phyloP scores from a whole-genome alignment of 2,113 vertebrate genomes.

The Illadopsis cleaveri region DNA sequence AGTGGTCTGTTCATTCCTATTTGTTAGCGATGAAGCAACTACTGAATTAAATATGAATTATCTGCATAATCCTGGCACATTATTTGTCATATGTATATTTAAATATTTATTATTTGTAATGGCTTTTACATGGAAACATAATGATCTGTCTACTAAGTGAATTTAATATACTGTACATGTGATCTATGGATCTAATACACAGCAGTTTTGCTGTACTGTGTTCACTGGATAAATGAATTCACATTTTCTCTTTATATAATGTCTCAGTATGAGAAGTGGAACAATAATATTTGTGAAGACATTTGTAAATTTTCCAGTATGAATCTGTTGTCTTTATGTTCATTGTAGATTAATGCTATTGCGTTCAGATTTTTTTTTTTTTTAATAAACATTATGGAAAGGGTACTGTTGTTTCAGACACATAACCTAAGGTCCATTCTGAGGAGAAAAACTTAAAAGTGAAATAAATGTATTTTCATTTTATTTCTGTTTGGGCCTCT shows the following conservation, averaged over 20 bases:
- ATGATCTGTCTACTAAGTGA: background rate
- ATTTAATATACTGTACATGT: background rate
- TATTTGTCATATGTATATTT: conserved; percentile 3
- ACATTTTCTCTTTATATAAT: background rate
- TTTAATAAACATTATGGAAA: background rate
- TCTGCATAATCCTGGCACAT: background rate
- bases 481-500: background rate
- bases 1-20: background rate
- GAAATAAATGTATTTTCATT: background rate
- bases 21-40: background rate
- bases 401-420: background rate
- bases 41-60: conserved; percentile 40
- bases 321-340: background rate
- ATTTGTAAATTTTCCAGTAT: background rate
- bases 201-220: background rate
- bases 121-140: background rate
- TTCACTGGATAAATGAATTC: background rate
- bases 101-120: conserved; percentile 47
- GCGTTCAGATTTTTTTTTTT: background rate
- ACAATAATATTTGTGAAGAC: background rate
- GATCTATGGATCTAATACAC: background rate
- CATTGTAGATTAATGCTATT: background rate
- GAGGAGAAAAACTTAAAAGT: background rate
- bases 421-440: background rate
- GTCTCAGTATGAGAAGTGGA: background rate